Percentiles rank a stretch among this genome's conserved stretches.
These are phyloP conservation scores for Galerucella nymphaeae DNA, from an alignment of 2,888 invertebrate genomes.

Conservation along the genomic window DNA sequence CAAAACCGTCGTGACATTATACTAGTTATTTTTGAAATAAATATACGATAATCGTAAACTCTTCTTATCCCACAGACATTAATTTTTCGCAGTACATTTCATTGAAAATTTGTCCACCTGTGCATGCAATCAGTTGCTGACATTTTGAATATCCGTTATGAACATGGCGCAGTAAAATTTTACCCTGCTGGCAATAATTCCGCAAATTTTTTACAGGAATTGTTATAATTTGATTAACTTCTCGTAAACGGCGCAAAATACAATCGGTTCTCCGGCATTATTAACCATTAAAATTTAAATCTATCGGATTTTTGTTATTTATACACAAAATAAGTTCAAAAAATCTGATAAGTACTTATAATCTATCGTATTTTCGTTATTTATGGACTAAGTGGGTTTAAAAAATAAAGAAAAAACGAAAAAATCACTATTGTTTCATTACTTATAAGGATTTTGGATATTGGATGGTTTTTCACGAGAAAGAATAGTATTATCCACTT, in stretches of 20 bases:
- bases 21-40: too few species aligned
- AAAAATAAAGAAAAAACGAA: too few species aligned
- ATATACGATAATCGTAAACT: background rate
- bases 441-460: too few species aligned
- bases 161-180: slow-evolving; percentile 21
- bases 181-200: slow-evolving; percentile 14
- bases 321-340: background rate
- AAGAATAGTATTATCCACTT: too few species aligned
- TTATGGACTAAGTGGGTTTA: too few species aligned
- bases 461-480: too few species aligned
- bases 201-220: slow-evolving; percentile 14
- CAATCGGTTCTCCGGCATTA: background rate
- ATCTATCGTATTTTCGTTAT: too few species aligned
- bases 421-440: too few species aligned
- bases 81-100: slow-evolving; percentile 20
- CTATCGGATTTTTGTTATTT: background rate
- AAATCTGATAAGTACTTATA: background rate
- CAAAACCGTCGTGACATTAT: too few species aligned
- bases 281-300: background rate
- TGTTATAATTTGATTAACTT: slow-evolving; percentile 19
- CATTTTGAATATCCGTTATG: slow-evolving; percentile 17
- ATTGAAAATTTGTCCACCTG: slow-evolving; percentile 31
- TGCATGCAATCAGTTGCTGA: slow-evolving; percentile 23
- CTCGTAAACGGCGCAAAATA: background rate
- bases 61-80: background rate